Evolutionary conservation across 2,113 vertebrate genomes (phyloP), one percentile per base, ranked within the genome.

Genomic region (Amphilophus citrinellus): DNA sequence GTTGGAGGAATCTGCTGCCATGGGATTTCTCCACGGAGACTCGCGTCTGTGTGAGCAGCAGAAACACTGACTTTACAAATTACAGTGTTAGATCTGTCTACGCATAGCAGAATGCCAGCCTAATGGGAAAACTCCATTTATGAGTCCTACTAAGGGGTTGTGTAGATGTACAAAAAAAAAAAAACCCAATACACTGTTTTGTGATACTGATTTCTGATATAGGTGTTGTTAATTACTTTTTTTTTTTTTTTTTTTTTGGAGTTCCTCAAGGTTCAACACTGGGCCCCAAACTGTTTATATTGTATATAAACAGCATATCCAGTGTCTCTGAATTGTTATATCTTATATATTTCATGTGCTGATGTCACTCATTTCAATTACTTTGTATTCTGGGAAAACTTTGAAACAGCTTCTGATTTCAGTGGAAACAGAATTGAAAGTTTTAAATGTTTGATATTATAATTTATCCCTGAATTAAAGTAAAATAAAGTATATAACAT

Each of bases 11-110:
- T 98, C 97, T 97, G 96, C 96, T 96, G 93, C 96, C 95, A 96
- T 96, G 92, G 96, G 96, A 96, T 96, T 98, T 97, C 96, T 98
- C 97, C 97, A 98, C 7, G 97, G 95, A 96, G 96, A 96, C 95
- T 97, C 97, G 95, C 96, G 95, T 98, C 97, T 98, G 97, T 44
- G 97, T 96, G 96, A 96, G 96, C 95, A 96, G 96, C 96, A 96
- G 96, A 97, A 95, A 96, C 91, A 97, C 95, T 91, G 93, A 88
- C 96, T 97, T 91, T 83, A 90, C 88, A 85, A 80, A 88, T 44
- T 22, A 63, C 27, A 79, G 80, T 68, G 53, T 50, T 8, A 14
- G 5, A 63, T 61, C 63, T 47, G 4, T 15, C 32, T 50, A n/a
- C 39, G 24, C 63, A 58, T 37, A 53, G 24, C 44, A 73, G 30